Percentiles rank a stretch among this genome's conserved stretches.
These are phyloP conservation scores for Meteorus cinctellus DNA, from an alignment of 2,888 invertebrate genomes.

Conservation along the genomic window DNA sequence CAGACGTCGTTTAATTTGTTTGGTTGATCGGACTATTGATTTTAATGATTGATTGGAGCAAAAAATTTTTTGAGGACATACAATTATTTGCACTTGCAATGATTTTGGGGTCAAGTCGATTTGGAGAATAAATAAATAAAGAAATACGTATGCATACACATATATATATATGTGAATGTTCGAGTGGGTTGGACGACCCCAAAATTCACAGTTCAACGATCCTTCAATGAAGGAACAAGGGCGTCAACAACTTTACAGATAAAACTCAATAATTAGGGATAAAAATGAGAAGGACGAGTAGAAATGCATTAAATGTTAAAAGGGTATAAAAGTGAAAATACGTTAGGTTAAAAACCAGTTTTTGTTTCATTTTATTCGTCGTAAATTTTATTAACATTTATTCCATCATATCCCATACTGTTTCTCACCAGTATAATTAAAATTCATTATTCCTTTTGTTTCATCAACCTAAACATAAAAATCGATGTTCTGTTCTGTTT, in stretches of 20 bases:
- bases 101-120: neutral
- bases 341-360: slow-evolving; percentile 58
- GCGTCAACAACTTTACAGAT: neutral
- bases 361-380: slow-evolving; percentile 56
- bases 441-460: neutral
- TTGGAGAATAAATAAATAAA: neutral
- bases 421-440: neutral
- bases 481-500: neutral
- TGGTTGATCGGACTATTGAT: too few species aligned
- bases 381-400: slow-evolving; percentile 59
- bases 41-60: too few species aligned
- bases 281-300: slow-evolving; percentile 3
- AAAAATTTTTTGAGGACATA: too few species aligned
- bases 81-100: too few species aligned
- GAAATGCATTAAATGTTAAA: neutral
- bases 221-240: slow-evolving; percentile 5
- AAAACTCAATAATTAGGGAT: neutral
- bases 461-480: neutral
- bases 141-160: neutral
- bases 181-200: neutral
- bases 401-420: slow-evolving; percentile 45
- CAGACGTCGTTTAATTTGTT: too few species aligned
- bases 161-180: neutral
- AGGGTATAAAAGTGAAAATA: slow-evolving; percentile 29
- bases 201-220: slow-evolving; percentile 7